Evolutionary conservation across 2,888 invertebrate species (phyloP).

Genomic region (Heliconius cydno): DNA sequence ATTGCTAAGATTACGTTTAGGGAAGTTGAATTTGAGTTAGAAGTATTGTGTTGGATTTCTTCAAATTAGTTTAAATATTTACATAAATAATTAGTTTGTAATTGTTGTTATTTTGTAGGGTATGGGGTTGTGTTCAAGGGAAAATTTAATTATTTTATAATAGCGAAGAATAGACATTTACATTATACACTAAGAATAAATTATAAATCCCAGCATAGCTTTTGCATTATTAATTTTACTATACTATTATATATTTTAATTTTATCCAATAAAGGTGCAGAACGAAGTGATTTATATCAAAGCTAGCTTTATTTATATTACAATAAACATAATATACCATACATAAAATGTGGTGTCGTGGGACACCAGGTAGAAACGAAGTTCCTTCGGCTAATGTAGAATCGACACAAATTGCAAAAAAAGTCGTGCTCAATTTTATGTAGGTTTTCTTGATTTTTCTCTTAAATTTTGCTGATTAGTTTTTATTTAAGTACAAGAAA

Average conservation of each 20-base stretch:
- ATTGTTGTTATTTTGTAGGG: not conserved
- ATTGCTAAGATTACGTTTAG: slow-evolving; percentile 50
- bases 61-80: slow-evolving; percentile 16
- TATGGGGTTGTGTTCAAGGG: not conserved
- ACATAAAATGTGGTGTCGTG: too few relatives aligned
- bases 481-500: too few relatives aligned
- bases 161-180: not conserved
- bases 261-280: not conserved
- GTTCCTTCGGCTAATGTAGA: too few relatives aligned
- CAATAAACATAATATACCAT: not conserved
- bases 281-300: not conserved
- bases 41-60: slow-evolving; percentile 28
- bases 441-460: too few relatives aligned
- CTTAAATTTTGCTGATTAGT: too few relatives aligned
- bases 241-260: too few relatives aligned
- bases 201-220: not conserved
- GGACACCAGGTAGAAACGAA: too few relatives aligned
- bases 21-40: slow-evolving; percentile 37
- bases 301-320: not conserved
- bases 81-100: slow-evolving; percentile 4
- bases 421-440: too few relatives aligned
- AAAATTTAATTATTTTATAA: not conserved
- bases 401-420: too few relatives aligned
- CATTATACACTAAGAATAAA: not conserved
- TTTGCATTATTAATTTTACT: not conserved